Evolutionary conservation across 2,113 vertebrate species (phyloP).

Genomic region (Meles meles): DNA sequence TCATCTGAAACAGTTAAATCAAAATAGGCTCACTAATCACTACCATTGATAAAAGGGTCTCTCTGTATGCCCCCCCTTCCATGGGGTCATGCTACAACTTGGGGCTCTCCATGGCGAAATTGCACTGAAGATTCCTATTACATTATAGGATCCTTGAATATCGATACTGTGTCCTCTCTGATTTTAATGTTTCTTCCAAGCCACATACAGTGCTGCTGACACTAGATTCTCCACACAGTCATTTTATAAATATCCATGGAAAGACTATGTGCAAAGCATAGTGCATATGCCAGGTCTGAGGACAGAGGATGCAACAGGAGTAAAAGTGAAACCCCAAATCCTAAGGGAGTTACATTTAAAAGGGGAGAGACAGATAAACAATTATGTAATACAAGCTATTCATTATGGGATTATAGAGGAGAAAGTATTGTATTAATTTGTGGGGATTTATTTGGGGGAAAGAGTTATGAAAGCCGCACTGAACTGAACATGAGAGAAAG

Average conservation of each 20-base stretch:
- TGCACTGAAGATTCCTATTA: neutral
- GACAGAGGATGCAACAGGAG: neutral
- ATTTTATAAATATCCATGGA: neutral
- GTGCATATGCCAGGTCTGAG: neutral
- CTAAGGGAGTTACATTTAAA: neutral
- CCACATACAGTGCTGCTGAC: neutral
- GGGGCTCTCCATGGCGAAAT: neutral
- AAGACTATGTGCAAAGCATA: neutral
- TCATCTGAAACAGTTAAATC: neutral
- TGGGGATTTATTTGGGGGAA: neutral
- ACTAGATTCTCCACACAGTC: neutral
- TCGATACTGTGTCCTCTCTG: neutral
- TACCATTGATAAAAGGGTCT: neutral
- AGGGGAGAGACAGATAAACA: neutral
- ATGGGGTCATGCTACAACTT: neutral
- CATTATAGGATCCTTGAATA: neutral
- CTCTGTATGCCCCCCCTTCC: neutral
- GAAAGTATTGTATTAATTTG: slow-evolving; percentile 8
- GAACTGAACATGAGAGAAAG: neutral
- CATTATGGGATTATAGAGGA: neutral
- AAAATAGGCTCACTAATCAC: neutral
- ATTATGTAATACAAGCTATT: neutral
- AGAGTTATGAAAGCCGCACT: neutral
- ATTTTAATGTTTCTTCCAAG: neutral
- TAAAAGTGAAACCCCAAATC: neutral